Evolutionary conservation across 2,113 vertebrate genomes (phyloP).

Genomic region (Fulmarus glacialis): DNA sequence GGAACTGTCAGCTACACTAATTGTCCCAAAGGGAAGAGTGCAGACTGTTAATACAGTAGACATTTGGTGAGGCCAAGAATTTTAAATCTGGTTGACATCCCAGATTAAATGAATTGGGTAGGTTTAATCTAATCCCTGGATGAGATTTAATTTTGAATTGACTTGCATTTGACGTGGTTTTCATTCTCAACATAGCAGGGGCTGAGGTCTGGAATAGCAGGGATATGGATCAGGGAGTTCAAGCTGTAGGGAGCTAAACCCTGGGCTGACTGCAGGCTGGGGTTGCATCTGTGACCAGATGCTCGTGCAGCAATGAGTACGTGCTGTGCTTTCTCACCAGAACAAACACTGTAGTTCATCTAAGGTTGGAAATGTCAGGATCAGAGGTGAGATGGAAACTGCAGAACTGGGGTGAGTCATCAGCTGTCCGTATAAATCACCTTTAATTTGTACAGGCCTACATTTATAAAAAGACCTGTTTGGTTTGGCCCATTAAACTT

Average conservation of each 20-base stretch:
- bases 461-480: background rate
- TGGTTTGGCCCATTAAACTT: background rate
- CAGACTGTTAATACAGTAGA: background rate
- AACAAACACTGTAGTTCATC: background rate
- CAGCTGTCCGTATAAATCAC: background rate
- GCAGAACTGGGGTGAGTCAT: background rate
- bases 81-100: background rate
- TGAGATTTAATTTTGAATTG: background rate
- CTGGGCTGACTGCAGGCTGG: background rate
- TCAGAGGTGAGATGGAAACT: background rate
- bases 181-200: background rate
- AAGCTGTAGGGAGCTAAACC: background rate
- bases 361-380: background rate
- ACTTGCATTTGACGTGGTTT: background rate
- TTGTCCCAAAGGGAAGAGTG: background rate
- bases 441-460: background rate
- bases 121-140: slow-evolving; percentile 23
- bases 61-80: background rate
- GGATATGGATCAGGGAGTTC: background rate
- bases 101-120: background rate
- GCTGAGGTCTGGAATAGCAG: background rate
- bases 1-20: background rate
- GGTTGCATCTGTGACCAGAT: background rate
- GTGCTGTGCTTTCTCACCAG: background rate
- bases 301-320: background rate